Percentiles rank a stretch among this genome's conserved stretches.
These are phyloP conservation scores for Machimus rusticus DNA, from an alignment of 2,888 invertebrate species.

Conservation along the genomic window DNA sequence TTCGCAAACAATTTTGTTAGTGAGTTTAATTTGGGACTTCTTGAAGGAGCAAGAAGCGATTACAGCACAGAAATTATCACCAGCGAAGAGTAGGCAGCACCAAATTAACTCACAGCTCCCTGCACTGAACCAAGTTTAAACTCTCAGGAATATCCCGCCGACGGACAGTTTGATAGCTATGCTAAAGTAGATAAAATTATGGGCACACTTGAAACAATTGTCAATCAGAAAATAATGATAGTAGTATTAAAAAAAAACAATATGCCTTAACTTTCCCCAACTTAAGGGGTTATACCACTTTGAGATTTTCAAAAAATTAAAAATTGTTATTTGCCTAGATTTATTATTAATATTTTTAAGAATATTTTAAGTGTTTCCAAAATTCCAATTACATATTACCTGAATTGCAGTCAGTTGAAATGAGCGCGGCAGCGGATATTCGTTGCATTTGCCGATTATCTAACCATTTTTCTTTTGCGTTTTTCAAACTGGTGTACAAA, in stretches of 20 bases:
- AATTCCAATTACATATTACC: too few species aligned
- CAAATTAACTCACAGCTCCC: neutral
- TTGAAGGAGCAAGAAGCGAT: neutral
- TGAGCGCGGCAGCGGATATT: too few species aligned
- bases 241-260: neutral
- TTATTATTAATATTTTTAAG: too few species aligned
- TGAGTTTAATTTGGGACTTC: conserved; percentile 2
- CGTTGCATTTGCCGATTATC: too few species aligned
- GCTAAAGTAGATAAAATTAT: neutral
- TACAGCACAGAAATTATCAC: neutral
- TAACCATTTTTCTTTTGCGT: too few species aligned
- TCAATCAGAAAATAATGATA: neutral
- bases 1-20: conserved; percentile 38
- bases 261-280: neutral
- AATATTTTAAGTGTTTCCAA: too few species aligned
- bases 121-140: neutral
- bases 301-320: too few species aligned
- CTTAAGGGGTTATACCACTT: too few species aligned
- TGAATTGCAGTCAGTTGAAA: too few species aligned
- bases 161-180: neutral
- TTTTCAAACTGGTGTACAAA: too few species aligned
- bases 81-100: neutral
- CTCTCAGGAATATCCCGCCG: neutral
- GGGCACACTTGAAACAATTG: neutral
- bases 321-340: too few species aligned